Evolutionary conservation across 2,888 invertebrate species (phyloP), one percentile per base, ranked within the genome.

Genomic region (Agrotis puta): DNA sequence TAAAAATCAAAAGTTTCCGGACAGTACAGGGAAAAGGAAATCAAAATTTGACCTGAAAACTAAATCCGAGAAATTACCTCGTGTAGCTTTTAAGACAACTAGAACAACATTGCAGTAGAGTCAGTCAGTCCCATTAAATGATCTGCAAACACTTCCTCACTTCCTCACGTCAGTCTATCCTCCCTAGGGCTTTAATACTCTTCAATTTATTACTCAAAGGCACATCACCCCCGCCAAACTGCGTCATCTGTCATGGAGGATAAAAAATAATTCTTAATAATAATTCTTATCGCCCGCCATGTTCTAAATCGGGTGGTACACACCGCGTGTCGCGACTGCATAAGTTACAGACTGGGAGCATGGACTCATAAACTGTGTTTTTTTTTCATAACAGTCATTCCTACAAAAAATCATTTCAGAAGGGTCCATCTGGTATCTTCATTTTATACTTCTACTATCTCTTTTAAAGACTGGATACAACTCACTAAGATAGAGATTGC

Each of bases 221-320:
- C 20, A 48, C 51, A 53, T 68, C 50, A 63, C 39, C 7, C 43
- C 62, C 64, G 53, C 59, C 70, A 73, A 75, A 85, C 87, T 70
- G 81, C 82, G 72, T 77, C 85, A 82, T 91, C 83, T 87, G 88
- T 92, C 91, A 90, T 61, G 68, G 67, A 59, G 89, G 88, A 91
- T 92, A 90, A 91, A 91, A 90, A 91, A 91, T 92, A 91, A 91
- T 88, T 87, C 88, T 87, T 85, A 74, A 89, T 91, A 92, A 92
- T 92, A 88, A 92, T 91, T 90, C 90, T 84, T 88, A 87, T 90
- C 88, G 85, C 85, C 20, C 48, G 84, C 86, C 88, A 74, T 79
- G 79, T 85, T 87, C 87, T 89, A 89, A 90, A 91, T 90, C 90
- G 89, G 83, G 83, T 84, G 88, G 86, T 87, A 87, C 83, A 83